A percentile compares a stretch with the other conserved stretches of the same genome.
phyloP scores from a whole-genome alignment of 2,113 vertebrate genomes.

The Ranitomeya imitator region DNA sequence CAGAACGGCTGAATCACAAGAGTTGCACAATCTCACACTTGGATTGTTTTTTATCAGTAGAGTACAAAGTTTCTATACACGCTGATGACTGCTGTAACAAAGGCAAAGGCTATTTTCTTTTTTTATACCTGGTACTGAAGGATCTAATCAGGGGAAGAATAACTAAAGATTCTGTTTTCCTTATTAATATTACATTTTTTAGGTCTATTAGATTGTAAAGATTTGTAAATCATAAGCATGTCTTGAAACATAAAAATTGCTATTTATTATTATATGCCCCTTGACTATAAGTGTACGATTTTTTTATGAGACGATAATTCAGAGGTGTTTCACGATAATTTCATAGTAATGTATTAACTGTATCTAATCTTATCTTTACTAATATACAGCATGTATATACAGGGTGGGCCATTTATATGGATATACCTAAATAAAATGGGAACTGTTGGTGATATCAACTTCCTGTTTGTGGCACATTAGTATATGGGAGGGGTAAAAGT shows the following conservation, averaged over 20 bases:
- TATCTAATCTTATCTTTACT: neutral
- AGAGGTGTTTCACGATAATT: neutral
- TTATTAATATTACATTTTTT: neutral
- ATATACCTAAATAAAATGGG: too few species aligned
- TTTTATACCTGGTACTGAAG: neutral
- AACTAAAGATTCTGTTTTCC: neutral
- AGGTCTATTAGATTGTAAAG: neutral
- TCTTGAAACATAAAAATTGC: neutral
- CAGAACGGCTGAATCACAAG: constrained; percentile 27
- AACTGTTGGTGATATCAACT: too few species aligned
- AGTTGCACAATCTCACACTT: constrained; percentile 29
- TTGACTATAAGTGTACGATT: too few species aligned
- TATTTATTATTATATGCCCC: neutral
- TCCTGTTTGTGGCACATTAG: too few species aligned
- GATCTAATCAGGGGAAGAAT: neutral
- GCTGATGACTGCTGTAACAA: constrained; percentile 29
- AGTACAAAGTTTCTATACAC: constrained; percentile 53
- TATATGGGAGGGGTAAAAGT: too few species aligned
- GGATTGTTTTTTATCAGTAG: constrained; percentile 46
- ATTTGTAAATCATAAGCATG: too few species aligned
- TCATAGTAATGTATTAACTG: neutral
- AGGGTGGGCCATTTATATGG: too few species aligned
- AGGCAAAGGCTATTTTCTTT: constrained; percentile 1
- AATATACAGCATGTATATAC: too few species aligned
- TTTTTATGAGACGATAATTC: too few species aligned